phyloP scores from a whole-genome alignment of 2,888 invertebrate species.

The Baccha elongata region DNA sequence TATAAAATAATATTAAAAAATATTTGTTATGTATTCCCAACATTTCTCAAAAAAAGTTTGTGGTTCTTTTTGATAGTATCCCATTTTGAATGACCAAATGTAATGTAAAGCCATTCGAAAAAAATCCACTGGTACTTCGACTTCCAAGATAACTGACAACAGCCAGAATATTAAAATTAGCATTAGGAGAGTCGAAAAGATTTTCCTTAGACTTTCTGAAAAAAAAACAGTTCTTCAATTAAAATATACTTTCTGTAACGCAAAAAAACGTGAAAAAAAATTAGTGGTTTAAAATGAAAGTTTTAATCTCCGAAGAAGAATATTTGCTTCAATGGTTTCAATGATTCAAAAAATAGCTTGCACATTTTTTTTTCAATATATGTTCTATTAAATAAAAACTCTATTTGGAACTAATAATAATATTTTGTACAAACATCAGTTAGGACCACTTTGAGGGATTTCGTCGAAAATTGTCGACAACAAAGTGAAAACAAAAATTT shows the following conservation, averaged over 20 bases:
- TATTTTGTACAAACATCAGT: no score
- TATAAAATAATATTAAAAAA: constrained; percentile 16
- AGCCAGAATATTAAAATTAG: constrained; percentile 50
- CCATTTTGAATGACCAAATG: constrained; percentile 20
- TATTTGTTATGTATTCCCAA: constrained; percentile 26
- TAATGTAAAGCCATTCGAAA: constrained; percentile 39
- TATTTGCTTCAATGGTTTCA: no score
- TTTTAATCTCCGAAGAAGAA: no score
- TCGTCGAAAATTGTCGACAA: no score
- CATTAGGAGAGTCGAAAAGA: constrained; percentile 42
- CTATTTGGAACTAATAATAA: no score
- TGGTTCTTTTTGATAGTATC: not conserved
- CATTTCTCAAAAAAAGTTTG: constrained; percentile 38
- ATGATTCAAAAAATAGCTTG: no score
- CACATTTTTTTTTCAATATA: no score
- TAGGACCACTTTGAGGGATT: no score
- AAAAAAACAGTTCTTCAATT: not conserved
- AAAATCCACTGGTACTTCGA: constrained; percentile 34
- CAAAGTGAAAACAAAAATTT: no score
- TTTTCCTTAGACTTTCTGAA: constrained; percentile 45
- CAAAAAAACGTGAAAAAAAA: no score
- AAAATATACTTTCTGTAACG: not conserved
- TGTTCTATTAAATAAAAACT: no score
- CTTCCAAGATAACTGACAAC: constrained; percentile 37
- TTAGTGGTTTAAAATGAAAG: no score